phyloP scores from a whole-genome alignment of 2,113 vertebrate genomes.

The Nothobranchius furzeri region DNA sequence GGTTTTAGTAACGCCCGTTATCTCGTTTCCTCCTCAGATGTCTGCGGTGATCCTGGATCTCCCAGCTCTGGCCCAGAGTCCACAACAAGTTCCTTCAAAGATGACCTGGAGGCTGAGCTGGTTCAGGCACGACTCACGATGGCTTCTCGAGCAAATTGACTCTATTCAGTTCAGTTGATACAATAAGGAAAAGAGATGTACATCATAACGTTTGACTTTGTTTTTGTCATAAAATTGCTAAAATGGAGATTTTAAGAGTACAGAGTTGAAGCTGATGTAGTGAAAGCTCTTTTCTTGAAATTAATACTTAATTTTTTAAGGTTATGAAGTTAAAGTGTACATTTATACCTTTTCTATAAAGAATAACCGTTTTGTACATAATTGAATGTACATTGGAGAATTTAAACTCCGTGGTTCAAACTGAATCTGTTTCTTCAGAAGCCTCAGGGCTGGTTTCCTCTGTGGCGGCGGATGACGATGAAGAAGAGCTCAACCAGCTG shows the following conservation, averaged over 20 bases:
- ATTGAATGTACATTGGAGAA: too few relatives aligned
- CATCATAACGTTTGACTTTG: too few relatives aligned
- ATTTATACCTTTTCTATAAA: too few relatives aligned
- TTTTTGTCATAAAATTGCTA: too few relatives aligned
- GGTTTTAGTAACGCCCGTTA: too few relatives aligned
- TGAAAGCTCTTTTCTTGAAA: not conserved
- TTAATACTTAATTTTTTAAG: not conserved
- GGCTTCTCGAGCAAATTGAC: too few relatives aligned
- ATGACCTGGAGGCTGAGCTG: constrained; percentile 84
- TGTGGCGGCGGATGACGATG: constrained; percentile 66
- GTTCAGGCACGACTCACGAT: constrained; percentile 72
- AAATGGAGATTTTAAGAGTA: too few relatives aligned
- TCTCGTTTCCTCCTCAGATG: constrained; percentile 63
- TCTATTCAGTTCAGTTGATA: too few relatives aligned
- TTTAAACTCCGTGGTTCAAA: too few relatives aligned
- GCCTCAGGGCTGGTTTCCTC: not conserved
- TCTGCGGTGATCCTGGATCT: constrained; percentile 83
- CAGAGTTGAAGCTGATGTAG: too few relatives aligned
- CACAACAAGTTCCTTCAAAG: constrained; percentile 86
- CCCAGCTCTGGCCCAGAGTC: constrained; percentile 80
- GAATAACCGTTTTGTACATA: too few relatives aligned
- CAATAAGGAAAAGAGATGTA: too few relatives aligned
- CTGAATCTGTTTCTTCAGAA: constrained; percentile 69
- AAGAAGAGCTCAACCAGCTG: constrained; percentile 89
- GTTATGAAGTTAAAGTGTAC: constrained; percentile 65